Conservation (phyloP, 2,888 invertebrate species). For the Homarus gammarus region DNA sequence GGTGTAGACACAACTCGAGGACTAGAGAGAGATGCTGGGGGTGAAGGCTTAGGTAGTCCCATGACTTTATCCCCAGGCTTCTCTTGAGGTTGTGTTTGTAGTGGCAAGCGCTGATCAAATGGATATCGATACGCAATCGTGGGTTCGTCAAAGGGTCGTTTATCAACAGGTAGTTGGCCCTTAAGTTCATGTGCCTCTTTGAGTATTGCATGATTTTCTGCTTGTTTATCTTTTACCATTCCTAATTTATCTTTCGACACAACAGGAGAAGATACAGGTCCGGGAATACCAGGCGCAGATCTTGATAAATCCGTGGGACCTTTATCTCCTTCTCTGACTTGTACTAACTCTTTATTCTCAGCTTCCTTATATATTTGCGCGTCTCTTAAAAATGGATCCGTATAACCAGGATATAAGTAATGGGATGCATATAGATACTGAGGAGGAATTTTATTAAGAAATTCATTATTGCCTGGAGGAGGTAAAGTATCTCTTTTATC, state of each 20-base stretch:
- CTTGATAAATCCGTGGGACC: constrained; percentile 72
- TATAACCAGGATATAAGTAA: constrained; percentile 59
- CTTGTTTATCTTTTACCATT: constrained; percentile 49
- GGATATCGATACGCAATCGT: constrained; percentile 61
- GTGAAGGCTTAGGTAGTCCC: constrained; percentile 61
- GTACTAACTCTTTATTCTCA: constrained; percentile 43
- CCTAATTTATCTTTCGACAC: constrained; percentile 57
- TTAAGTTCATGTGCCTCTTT: constrained; percentile 58
- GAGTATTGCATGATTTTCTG: constrained; percentile 52
- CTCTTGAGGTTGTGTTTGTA: constrained; percentile 53
- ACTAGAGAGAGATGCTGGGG: constrained; percentile 71
- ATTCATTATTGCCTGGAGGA: constrained; percentile 60
- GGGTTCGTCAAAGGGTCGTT: constrained; percentile 53
- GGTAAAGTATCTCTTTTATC: constrained; percentile 66
- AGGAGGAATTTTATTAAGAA: constrained; percentile 67
- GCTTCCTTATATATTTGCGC: constrained; percentile 66
- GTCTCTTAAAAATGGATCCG: constrained; percentile 70
- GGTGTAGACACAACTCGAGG: constrained; percentile 68
- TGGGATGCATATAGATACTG: constrained; percentile 65
- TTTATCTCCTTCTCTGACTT: constrained; percentile 67
- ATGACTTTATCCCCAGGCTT: constrained; percentile 51
- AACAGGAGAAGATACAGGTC: constrained; percentile 27
- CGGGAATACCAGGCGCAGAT: constrained; percentile 47
- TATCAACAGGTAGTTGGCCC: constrained; percentile 52
- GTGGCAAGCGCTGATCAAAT: constrained; percentile 60